Evolutionary conservation across 2,888 invertebrate species (phyloP).

Genomic region (Temnothorax ravouxi): DNA sequence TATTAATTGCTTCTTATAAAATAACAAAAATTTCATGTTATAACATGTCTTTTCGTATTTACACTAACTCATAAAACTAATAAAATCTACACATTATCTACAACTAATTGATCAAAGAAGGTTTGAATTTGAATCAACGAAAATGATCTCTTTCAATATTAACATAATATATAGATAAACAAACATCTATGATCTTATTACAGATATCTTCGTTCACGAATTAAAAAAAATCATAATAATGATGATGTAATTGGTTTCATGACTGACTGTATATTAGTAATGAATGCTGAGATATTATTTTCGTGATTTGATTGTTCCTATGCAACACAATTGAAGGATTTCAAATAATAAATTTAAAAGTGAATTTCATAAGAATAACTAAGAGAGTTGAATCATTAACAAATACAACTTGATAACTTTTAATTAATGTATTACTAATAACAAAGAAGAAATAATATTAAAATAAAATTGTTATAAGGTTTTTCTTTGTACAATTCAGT

Average conservation of each 20-base stretch:
- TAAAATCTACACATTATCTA: background rate
- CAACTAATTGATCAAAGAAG: too few relatives aligned
- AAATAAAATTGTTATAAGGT: background rate
- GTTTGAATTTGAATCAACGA: too few relatives aligned
- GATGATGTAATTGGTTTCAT: background rate
- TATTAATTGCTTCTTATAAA: constrained; percentile 6
- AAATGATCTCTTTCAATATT: background rate
- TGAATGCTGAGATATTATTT: background rate
- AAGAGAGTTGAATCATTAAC: background rate
- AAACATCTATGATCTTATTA: background rate
- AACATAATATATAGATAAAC: background rate
- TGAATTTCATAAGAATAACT: background rate
- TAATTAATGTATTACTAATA: background rate
- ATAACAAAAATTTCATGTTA: background rate
- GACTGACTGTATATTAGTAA: background rate
- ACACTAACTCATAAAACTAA: background rate
- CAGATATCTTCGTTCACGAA: background rate
- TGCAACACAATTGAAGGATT: background rate
- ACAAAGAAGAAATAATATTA: background rate
- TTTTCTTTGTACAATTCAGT: background rate
- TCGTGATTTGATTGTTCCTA: background rate
- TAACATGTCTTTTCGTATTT: background rate
- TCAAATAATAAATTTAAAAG: background rate
- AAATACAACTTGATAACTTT: background rate
- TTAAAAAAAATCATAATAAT: background rate